Base-by-base conservation (phyloP, 2,797 vertebrate species). In the Pempheris klunzingeri region DNA sequence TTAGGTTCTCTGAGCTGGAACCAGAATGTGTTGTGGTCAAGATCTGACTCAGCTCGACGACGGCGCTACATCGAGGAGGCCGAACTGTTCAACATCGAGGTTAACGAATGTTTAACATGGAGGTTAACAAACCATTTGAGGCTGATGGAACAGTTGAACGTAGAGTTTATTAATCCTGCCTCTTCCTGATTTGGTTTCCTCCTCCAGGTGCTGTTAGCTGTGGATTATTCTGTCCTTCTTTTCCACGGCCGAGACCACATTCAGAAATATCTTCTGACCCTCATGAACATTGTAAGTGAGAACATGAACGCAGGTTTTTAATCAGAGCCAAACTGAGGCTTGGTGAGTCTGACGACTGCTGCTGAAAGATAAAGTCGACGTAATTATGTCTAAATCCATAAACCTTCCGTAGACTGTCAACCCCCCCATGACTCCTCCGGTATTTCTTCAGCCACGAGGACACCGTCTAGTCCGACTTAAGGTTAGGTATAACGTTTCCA, bases 241-340 rank as follows among this genome's bases (percentile, higher is more conserved):
- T 99, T 99, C 90, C 97, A 99, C 0, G 97, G 97, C 38, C 95
- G 96, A 80, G 97, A 99, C 58, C 94, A 98, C 0, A 97, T 99
- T 67, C 97, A 98, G 94, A 97, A 97, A 76, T 99, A 99, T 85
- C 95, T 99, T 38, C 95, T 99, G 78, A 99, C 98, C 0, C 92
- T 99, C 82, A 98, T 99, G 97, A 98, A 99, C 71, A 99, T 99
- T 38, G 98, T 99, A 92, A 95, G 98, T 94, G 22, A 39, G 71
- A 57, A 55, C 52, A 68, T 32, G 9, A 24, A 22, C 50, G 2
- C 28, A 9, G n/a, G 18, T 47, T n/a, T 10, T 43, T n/a, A 8
- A 30, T 39, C 4, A 30, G 11, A 34, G 22, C 3, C 34, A 2
- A 34, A 58, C 26, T 20, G 15, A 32, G 18, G 4, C n/a, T 3